A percentile compares a stretch with the other conserved stretches of the same genome.
phyloP scores from a whole-genome alignment of 2,113 vertebrate genomes.

The cattle (Bos taurus) region DNA sequence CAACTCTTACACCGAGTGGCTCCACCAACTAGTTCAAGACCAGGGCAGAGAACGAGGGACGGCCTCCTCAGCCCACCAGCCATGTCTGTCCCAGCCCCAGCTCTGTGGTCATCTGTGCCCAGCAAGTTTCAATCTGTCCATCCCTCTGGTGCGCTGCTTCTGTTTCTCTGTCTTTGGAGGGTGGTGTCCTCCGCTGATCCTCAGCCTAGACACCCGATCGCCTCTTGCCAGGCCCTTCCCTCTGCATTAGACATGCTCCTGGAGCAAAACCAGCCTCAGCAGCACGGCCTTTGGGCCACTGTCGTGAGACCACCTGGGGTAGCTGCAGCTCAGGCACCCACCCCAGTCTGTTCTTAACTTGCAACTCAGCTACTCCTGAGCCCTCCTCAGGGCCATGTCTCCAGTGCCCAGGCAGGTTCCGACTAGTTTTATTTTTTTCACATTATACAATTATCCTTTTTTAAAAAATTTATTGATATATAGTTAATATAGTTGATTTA shows the following conservation, averaged over 20 bases:
- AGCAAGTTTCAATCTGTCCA: background rate
- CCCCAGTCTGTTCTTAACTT: background rate
- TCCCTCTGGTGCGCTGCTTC: background rate
- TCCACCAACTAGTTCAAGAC: background rate
- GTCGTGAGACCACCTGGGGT: background rate
- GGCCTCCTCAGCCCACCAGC: background rate
- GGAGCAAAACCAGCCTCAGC: rapidly evolving
- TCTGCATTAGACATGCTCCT: background rate
- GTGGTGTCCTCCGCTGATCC: background rate
- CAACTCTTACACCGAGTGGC: background rate
- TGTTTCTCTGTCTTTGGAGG: background rate
- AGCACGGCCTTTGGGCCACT: background rate
- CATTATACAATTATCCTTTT: background rate
- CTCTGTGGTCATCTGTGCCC: background rate
- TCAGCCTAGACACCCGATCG: background rate
- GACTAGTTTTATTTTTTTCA: background rate
- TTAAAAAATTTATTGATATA: background rate
- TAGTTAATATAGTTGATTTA: background rate
- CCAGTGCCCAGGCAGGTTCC: background rate
- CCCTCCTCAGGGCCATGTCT: background rate
- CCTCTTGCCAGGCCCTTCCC: background rate
- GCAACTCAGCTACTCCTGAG: background rate
- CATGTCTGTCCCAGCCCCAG: background rate
- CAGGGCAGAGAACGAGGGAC: background rate
- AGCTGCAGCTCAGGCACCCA: background rate